These are phyloP conservation scores for Batillaria attramentaria DNA, from an alignment of 1,140 invertebrate genomes.

Conservation along the genomic window DNA sequence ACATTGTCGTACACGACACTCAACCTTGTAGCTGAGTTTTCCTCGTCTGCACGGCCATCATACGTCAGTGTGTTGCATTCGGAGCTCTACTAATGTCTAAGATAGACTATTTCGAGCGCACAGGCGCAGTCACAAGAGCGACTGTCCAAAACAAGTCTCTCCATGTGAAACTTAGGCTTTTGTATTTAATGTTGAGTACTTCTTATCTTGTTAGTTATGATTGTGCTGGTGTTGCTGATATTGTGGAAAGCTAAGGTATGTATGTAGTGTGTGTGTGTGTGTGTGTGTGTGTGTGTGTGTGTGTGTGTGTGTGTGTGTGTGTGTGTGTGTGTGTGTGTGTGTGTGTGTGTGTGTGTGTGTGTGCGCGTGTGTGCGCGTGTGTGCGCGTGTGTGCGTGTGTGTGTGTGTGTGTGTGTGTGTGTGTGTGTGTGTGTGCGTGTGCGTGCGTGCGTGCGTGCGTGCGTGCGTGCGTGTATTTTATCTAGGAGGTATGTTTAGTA, in stretches of 20 bases:
- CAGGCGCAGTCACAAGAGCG: too few species aligned
- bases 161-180: too few species aligned
- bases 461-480: background rate
- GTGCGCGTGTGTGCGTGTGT: background rate
- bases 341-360: background rate
- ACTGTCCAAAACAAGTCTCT: too few species aligned
- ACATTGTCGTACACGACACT: too few species aligned
- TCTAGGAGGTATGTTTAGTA: background rate
- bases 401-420: background rate
- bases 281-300: slow-evolving; percentile 21
- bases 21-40: too few species aligned
- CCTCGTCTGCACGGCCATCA: too few species aligned
- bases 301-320: background rate
- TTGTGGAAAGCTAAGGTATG: background rate
- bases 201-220: too few species aligned
- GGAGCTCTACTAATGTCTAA: too few species aligned
- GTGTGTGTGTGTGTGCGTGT: background rate
- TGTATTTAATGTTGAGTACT: too few species aligned
- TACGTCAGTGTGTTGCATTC: too few species aligned
- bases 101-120: too few species aligned
- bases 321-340: slow-evolving; percentile 13
- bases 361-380: background rate
- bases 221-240: too few species aligned
- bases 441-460: slow-evolving; percentile 9
- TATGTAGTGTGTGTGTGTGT: slow-evolving; percentile 12